Evolutionary conservation across 2,113 vertebrate species (phyloP).

Genomic region (Podocnemis expansa): DNA sequence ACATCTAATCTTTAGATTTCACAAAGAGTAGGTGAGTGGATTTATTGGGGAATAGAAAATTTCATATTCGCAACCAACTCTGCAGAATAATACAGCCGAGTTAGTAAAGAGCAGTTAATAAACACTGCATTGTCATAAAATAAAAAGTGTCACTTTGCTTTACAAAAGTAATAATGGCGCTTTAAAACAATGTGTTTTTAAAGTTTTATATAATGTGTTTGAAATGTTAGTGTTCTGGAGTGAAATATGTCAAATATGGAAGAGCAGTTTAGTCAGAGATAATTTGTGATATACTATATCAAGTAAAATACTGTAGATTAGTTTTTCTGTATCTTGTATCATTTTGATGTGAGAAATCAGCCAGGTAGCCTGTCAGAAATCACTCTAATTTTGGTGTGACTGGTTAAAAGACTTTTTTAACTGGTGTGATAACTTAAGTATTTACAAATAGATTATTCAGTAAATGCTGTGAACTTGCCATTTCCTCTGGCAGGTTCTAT

Average conservation of each 20-base stretch:
- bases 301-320: not conserved
- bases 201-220: not conserved
- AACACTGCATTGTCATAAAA: not conserved
- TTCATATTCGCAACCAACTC: not conserved
- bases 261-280: not conserved
- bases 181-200: not conserved
- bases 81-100: not conserved
- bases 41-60: conserved; percentile 57
- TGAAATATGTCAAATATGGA: not conserved
- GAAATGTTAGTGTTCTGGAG: not conserved
- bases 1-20: not conserved
- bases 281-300: not conserved
- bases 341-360: not conserved
- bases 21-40: not conserved
- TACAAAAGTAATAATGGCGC: not conserved
- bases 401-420: not conserved
- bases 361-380: too few relatives aligned
- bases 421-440: not conserved
- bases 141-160: not conserved
- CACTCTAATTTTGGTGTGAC: not conserved
- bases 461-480: not conserved
- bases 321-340: not conserved
- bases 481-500: not conserved
- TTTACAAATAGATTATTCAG: not conserved
- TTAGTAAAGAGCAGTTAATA: not conserved